Conservation (phyloP, 1,140 invertebrate genomes). For the Drosophila simulans region DNA sequence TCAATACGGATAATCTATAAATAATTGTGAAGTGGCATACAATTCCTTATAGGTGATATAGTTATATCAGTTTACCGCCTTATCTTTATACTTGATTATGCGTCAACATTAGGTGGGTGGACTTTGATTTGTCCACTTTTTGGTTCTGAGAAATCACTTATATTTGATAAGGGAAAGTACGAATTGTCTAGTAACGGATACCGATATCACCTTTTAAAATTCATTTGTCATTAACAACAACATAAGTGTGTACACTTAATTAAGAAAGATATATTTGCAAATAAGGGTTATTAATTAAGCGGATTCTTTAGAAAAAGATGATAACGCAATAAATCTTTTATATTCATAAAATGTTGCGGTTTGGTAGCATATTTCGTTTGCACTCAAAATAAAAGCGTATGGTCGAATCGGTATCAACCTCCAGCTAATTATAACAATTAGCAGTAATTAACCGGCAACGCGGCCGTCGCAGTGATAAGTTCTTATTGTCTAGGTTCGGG, state of each 20-base stretch:
- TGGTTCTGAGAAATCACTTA: neutral
- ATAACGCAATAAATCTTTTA: too few relatives aligned
- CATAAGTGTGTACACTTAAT: too few relatives aligned
- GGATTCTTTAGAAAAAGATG: too few relatives aligned
- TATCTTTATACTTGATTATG: neutral
- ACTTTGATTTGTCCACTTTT: neutral
- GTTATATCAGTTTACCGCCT: neutral
- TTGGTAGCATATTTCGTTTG: neutral
- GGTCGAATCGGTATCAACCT: constrained; percentile 28
- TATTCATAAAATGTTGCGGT: too few relatives aligned
- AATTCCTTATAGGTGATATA: neutral
- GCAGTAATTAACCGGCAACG: constrained; percentile 18
- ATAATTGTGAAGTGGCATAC: neutral
- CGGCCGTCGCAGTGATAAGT: constrained; percentile 37
- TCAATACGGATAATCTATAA: constrained; percentile 3
- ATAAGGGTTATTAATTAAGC: too few relatives aligned
- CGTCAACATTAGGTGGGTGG: neutral
- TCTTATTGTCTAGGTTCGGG: constrained; percentile 47
- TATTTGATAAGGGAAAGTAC: neutral
- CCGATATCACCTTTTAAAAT: neutral
- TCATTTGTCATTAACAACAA: neutral
- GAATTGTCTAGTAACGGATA: neutral
- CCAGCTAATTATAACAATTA: constrained; percentile 30
- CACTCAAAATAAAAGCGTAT: neutral
- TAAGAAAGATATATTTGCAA: too few relatives aligned